Evolutionary conservation across 2,888 invertebrate genomes (phyloP), one percentile per base, ranked within the genome.

Genomic region (Elmis aenea): DNA sequence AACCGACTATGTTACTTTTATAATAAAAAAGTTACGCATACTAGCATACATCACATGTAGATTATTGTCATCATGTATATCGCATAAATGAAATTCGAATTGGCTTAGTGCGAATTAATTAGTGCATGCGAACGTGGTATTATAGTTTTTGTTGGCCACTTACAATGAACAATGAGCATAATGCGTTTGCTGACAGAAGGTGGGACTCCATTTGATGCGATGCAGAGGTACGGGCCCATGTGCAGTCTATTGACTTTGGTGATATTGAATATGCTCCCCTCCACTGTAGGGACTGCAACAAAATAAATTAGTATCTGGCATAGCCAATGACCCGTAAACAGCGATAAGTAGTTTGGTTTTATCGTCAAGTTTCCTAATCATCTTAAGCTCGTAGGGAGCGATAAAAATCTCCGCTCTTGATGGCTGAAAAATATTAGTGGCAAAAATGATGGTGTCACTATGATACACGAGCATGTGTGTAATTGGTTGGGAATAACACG

Each of bases 141-240:
- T n/a, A n/a, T n/a, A n/a, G n/a, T n/a, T n/a, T n/a, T n/a, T n/a
- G n/a, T n/a, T n/a, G n/a, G 36, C 42, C 49, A 71, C 73, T 68
- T 61, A 87, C 87, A 88, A 64, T 87, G 85, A 10, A 87, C 85
- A 28, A 85, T 84, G 29, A 92, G 77, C 72, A 84, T 84, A 57
- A 91, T 89, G 58, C 90, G 71, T 66, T 90, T 90, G 76, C 88
- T 88, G 51, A 88, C 85, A 20, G 86, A 83, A 2, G 89, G 89
- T 5, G 88, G 89, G n/a, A 85, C 81, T 5, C 85, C 85, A 55
- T 86, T 86, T 23, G 83, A 82, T 1, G 85, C 85, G 45, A 85
- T 85, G 63, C 85, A 85, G 24, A 85, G 68, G 60, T 85, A 85
- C 22, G 83, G 80, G 2, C 85, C 85, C 73, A 86, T 86, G 62